Conservation (phyloP, 2,888 invertebrate species). For the Nemotelus pantherinus region DNA sequence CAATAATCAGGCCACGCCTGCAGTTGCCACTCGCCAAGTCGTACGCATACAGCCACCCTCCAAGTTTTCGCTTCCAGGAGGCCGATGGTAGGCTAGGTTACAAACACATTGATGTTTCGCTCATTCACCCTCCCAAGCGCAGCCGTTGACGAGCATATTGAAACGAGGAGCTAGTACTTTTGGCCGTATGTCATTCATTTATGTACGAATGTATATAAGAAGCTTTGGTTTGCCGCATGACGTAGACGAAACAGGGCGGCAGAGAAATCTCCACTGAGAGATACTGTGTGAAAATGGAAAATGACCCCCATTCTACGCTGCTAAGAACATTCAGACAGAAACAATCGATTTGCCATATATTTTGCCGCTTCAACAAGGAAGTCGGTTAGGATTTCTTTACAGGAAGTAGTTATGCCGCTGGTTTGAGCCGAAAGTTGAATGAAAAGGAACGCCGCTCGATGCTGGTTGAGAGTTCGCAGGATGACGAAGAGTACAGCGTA, state of each 20-base stretch:
- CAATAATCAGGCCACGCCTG: constrained; percentile 51
- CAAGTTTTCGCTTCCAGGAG: constrained; percentile 7
- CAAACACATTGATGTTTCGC: background rate
- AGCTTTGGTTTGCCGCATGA: constrained; percentile 30
- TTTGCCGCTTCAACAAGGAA: constrained; percentile 41
- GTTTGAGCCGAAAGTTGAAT: constrained; percentile 39
- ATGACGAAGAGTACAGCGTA: background rate
- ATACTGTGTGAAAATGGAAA: background rate
- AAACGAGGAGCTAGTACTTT: background rate
- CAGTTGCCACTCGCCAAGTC: constrained; percentile 44
- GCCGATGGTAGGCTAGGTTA: constrained; percentile 32
- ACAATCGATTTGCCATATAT: constrained; percentile 48
- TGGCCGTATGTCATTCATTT: background rate
- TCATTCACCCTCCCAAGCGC: constrained; percentile 20
- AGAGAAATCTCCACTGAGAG: too few species aligned
- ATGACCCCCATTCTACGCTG: constrained; percentile 3
- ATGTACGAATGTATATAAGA: background rate
- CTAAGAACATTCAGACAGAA: constrained; percentile 7
- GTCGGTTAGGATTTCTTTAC: constrained; percentile 27
- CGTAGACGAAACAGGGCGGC: background rate
- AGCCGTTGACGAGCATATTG: background rate
- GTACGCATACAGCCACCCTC: constrained; percentile 42
- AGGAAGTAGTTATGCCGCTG: constrained; percentile 25
- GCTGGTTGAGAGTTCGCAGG: background rate
- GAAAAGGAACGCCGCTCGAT: constrained; percentile 12